Evolutionary conservation across 2,113 vertebrate genomes (phyloP).

Genomic region (Athene cunicularia): DNA sequence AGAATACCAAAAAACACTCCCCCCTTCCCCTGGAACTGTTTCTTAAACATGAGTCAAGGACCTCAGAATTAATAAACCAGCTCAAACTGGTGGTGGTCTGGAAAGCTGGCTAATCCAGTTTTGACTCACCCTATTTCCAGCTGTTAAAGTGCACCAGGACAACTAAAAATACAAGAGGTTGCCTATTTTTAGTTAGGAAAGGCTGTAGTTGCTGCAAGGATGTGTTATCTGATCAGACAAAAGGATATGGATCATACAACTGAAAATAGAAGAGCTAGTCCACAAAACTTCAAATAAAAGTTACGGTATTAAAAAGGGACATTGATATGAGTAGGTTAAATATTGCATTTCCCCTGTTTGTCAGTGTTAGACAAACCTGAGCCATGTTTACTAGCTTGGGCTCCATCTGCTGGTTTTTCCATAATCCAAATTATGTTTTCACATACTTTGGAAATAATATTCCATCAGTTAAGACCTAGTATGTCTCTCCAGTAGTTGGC

Average conservation of each 20-base stretch:
- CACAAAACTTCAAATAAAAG: not conserved
- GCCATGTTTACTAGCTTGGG: conserved; percentile 35
- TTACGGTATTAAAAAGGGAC: not conserved
- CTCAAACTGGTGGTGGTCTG: not conserved
- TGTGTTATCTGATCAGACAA: conserved; percentile 49
- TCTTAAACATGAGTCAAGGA: not conserved
- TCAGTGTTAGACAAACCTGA: not conserved
- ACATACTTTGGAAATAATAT: not conserved
- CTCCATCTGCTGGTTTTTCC: conserved; percentile 66
- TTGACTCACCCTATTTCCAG: conserved; percentile 44
- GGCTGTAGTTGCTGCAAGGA: conserved; percentile 3
- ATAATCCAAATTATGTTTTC: not conserved
- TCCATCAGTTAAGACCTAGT: not conserved
- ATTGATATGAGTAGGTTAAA: not conserved
- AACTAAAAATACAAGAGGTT: conserved; percentile 61
- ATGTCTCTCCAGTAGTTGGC: not conserved
- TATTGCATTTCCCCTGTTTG: not conserved
- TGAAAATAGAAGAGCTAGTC: not conserved
- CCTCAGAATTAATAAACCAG: not conserved
- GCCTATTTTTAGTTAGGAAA: conserved; percentile 61
- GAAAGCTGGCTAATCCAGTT: conserved; percentile 45
- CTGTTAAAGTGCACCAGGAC: conserved; percentile 31
- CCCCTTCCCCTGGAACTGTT: not conserved
- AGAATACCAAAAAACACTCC: not conserved
- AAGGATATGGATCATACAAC: conserved; percentile 38